These are phyloP conservation scores for Bombus superbus DNA, from an alignment of 1,140 invertebrate species.

Conservation along the genomic window DNA sequence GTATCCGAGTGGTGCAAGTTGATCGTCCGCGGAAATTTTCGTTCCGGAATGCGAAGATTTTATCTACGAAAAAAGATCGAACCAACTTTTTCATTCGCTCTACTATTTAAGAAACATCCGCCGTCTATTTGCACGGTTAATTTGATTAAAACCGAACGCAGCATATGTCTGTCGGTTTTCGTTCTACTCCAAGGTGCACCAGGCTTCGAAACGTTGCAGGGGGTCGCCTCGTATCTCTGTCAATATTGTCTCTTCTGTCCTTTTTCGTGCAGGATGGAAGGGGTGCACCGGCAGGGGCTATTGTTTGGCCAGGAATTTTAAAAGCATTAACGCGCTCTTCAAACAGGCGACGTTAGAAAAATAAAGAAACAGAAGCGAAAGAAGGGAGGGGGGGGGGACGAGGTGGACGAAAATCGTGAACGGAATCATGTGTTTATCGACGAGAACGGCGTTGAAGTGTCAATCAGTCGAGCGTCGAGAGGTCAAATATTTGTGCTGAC, in stretches of 20 bases:
- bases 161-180: constrained; percentile 55
- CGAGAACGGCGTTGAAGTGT: constrained; percentile 17
- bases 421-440: constrained; percentile 33
- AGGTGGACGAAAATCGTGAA: background rate
- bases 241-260: constrained; percentile 61
- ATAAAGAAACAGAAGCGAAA: background rate
- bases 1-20: no score
- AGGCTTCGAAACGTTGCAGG: constrained; percentile 13
- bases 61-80: background rate
- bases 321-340: constrained; percentile 60
- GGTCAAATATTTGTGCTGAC: constrained; percentile 51
- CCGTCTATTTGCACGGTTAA: constrained; percentile 41
- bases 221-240: constrained; percentile 58
- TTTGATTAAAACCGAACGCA: constrained; percentile 44
- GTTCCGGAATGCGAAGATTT: background rate
- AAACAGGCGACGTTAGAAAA: constrained; percentile 45
- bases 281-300: background rate
- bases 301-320: constrained; percentile 65
- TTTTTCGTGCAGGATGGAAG: background rate
- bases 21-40: background rate
- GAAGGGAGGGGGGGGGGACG: no score
- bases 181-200: constrained; percentile 4
- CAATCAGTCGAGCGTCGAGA: constrained; percentile 45
- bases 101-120: background rate
- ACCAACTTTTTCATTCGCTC: background rate